Evolutionary conservation across 2,888 invertebrate species (phyloP).

Genomic region (Idaea aversata): DNA sequence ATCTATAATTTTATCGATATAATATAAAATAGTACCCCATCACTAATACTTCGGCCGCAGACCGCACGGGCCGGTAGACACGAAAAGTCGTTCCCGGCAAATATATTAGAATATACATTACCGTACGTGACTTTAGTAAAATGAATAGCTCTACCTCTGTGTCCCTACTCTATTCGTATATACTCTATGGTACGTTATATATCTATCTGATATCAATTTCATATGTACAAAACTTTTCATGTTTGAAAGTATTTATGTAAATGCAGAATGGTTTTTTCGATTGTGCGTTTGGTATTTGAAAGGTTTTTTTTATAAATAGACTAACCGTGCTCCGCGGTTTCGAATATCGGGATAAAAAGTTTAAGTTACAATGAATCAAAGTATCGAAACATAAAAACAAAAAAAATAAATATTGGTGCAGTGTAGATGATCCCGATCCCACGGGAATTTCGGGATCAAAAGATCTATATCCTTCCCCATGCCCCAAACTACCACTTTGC

Average conservation of each 20-base stretch:
- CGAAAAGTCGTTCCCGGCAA: constrained; percentile 78
- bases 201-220: constrained; percentile 14
- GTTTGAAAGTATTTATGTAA: constrained; percentile 23
- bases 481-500: no score
- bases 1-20: constrained; percentile 5
- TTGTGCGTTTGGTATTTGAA: not conserved
- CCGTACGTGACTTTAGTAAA: constrained; percentile 71
- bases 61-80: constrained; percentile 75
- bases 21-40: constrained; percentile 26
- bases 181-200: constrained; percentile 5
- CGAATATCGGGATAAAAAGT: no score
- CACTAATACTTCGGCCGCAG: constrained; percentile 61
- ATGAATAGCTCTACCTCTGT: constrained; percentile 67
- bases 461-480: no score
- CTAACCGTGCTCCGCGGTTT: no score
- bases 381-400: no score
- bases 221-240: constrained; percentile 21
- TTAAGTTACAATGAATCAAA: no score
- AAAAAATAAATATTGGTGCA: no score
- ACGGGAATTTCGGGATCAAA: no score
- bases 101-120: constrained; percentile 81
- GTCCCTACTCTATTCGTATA: constrained; percentile 31
- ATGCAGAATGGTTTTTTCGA: constrained; percentile 7
- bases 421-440: no score
- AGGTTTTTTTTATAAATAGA: not conserved